Evolutionary conservation across 2,113 vertebrate genomes (phyloP).

Genomic region (Tupaia chinensis): DNA sequence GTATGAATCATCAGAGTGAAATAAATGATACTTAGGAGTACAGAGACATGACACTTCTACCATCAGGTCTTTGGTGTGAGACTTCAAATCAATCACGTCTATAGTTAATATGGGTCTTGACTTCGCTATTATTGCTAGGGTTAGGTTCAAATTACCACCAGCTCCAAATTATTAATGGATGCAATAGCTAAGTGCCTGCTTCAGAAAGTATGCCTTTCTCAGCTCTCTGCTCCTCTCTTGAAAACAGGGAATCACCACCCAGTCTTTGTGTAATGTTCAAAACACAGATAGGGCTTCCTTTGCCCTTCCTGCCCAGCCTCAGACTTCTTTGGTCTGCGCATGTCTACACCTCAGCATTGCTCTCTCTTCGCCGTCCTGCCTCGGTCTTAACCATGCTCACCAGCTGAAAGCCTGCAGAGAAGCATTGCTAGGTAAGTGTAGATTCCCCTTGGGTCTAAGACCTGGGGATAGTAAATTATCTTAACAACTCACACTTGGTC

Average conservation of each 20-base stretch:
- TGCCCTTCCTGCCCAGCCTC: not conserved
- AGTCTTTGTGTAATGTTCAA: not conserved
- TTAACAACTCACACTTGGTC: not conserved
- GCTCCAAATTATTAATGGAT: not conserved
- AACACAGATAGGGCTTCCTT: not conserved
- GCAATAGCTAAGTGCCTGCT: not conserved
- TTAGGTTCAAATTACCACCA: not conserved
- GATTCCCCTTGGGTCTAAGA: not conserved
- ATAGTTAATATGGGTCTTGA: not conserved
- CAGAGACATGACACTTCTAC: not conserved
- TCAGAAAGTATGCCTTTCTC: not conserved
- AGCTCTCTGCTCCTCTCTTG: not conserved
- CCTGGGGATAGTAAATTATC: not conserved
- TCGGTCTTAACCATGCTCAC: not conserved
- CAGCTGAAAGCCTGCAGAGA: not conserved
- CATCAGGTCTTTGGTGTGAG: not conserved
- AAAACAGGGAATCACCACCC: too few species aligned
- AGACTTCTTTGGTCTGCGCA: not conserved
- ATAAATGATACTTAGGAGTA: not conserved
- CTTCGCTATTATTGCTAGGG: not conserved
- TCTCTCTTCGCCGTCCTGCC: not conserved
- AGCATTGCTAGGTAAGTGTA: not conserved
- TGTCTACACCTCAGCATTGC: not conserved
- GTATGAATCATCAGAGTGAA: not conserved
- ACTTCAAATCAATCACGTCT: not conserved